Conservation (phyloP, 2,113 vertebrate species). For the Oreochromis aureus region DNA sequence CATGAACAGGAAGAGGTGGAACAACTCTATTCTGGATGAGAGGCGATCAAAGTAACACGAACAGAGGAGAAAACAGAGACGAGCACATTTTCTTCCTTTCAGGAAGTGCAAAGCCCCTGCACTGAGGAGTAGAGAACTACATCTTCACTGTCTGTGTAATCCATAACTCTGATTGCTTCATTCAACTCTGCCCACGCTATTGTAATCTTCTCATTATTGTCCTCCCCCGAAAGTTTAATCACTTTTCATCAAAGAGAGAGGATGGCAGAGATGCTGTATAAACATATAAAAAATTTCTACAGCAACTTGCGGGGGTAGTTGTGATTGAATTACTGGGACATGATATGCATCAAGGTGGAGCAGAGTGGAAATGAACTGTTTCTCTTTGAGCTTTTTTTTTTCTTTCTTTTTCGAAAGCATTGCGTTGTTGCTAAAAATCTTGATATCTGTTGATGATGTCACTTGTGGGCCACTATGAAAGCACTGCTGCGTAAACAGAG, state of each 20-base stretch:
- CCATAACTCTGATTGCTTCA: conserved; percentile 50
- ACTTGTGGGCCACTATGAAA: neutral
- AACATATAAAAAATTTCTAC: neutral
- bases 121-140: conserved; percentile 17
- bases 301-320: neutral
- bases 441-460: neutral
- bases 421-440: neutral
- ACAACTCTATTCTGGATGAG: conserved; percentile 2
- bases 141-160: conserved; percentile 26
- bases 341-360: neutral
- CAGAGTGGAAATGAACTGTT: neutral
- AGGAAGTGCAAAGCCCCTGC: conserved; percentile 2
- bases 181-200: neutral
- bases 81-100: neutral
- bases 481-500: neutral
- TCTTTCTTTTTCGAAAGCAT: neutral
- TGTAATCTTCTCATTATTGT: neutral
- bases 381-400: neutral
- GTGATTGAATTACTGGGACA: neutral
- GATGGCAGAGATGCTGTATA: neutral
- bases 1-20: conserved; percentile 1
- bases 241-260: neutral
- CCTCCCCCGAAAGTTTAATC: neutral
- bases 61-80: neutral
- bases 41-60: conserved; percentile 18